Percentiles rank a stretch among this genome's conserved stretches.
Conservation (phyloP, 2,797 vertebrate genomes). For the Pitangus sulphuratus region DNA sequence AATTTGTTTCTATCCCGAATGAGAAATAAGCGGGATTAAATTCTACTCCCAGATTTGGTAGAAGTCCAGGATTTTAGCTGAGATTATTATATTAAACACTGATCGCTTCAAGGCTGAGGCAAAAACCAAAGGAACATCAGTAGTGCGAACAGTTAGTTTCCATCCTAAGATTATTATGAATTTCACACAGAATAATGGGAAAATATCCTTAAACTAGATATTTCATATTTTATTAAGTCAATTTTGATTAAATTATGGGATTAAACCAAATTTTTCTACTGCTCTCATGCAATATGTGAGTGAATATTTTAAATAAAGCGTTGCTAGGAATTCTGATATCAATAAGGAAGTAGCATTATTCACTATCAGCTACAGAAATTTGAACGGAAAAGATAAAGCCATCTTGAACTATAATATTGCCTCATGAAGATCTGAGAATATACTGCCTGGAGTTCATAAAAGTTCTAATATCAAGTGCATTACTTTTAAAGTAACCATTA, state of each 20-base stretch:
- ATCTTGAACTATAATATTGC: background rate
- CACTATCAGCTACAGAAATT: background rate
- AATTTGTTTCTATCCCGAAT: background rate
- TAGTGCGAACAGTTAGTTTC: background rate
- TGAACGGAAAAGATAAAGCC: background rate
- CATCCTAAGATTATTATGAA: background rate
- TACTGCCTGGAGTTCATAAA: background rate
- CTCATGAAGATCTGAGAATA: background rate
- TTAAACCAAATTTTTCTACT: background rate
- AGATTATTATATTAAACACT: background rate
- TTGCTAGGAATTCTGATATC: background rate
- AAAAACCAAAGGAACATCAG: background rate
- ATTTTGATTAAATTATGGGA: conserved; percentile 13
- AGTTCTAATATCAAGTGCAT: background rate
- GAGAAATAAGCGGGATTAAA: background rate
- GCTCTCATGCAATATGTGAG: background rate
- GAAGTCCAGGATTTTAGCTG: conserved; percentile 2
- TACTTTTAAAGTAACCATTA: conserved; percentile 24
- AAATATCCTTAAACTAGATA: background rate
- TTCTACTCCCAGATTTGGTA: background rate
- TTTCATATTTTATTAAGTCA: background rate
- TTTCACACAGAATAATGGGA: background rate
- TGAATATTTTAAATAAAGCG: conserved; percentile 2
- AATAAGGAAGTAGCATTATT: background rate
- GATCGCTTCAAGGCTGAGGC: background rate